Conservation (phyloP, 2,113 vertebrate species). For the Motacilla tschutschensis region DNA sequence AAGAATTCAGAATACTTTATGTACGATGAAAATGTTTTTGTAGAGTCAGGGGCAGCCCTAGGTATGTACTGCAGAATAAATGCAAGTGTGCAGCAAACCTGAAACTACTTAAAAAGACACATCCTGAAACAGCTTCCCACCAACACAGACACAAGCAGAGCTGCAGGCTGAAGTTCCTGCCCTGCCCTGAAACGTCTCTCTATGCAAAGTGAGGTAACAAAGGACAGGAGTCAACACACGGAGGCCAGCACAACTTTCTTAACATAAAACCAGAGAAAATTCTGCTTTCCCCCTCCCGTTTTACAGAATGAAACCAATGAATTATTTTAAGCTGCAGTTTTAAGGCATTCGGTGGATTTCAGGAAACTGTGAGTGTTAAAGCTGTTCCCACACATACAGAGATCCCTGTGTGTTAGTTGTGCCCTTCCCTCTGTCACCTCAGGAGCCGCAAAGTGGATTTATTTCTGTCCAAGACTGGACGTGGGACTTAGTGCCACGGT, state of each 20-base stretch:
- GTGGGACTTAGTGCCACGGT: background rate
- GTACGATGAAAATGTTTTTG: background rate
- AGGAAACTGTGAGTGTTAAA: accelerated
- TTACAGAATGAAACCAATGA: background rate
- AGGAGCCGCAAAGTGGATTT: accelerated
- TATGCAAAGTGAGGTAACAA: accelerated
- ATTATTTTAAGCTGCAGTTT: accelerated
- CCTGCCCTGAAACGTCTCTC: background rate
- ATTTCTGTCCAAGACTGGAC: background rate
- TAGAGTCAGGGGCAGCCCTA: background rate
- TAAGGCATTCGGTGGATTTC: background rate
- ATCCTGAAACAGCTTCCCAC: background rate
- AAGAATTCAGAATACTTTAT: background rate
- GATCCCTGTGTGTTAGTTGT: background rate
- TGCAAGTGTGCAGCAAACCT: background rate
- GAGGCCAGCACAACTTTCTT: background rate
- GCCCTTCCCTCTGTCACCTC: background rate
- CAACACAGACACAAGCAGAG: background rate
- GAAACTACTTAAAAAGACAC: background rate
- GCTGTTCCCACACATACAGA: background rate
- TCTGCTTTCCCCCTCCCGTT: background rate
- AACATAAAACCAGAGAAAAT: background rate
- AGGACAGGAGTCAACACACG: background rate
- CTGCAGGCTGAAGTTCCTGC: background rate
- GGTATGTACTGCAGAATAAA: background rate